Conservation (phyloP, 2,113 vertebrate genomes). For the Aplodontia rufa region DNA sequence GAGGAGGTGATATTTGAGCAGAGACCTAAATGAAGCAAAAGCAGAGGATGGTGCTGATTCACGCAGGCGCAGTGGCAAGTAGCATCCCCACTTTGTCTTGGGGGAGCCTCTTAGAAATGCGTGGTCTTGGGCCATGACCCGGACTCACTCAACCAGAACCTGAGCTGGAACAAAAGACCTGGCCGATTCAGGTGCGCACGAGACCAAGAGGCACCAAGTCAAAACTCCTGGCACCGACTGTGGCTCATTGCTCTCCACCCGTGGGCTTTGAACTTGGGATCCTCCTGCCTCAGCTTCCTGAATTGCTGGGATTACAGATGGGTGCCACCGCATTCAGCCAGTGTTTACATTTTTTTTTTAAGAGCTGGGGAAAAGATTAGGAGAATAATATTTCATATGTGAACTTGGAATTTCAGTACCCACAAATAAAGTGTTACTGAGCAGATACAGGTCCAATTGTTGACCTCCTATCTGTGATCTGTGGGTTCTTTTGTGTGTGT, state of each 20-base stretch:
- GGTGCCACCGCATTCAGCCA: too few species aligned
- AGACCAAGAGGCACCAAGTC: background rate
- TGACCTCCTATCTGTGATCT: too few species aligned
- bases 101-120: background rate
- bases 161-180: background rate
- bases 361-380: background rate
- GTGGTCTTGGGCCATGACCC: background rate
- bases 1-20: background rate
- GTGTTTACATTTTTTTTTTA: background rate
- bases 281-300: too few species aligned
- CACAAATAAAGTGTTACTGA: background rate
- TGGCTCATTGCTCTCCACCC: too few species aligned
- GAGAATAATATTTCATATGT: background rate
- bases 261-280: too few species aligned
- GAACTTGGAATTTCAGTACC: constrained; percentile 22
- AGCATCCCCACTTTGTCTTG: background rate
- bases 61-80: background rate
- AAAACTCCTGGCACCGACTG: too few species aligned
- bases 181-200: accelerated
- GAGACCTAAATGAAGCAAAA: background rate
- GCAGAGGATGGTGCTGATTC: background rate
- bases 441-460: background rate
- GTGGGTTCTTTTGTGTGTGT: too few species aligned
- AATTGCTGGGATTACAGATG: too few species aligned
- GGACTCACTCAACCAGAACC: background rate